Evolutionary conservation across 1,140 invertebrate genomes (phyloP).

Genomic region (Ganaspis sp.): DNA sequence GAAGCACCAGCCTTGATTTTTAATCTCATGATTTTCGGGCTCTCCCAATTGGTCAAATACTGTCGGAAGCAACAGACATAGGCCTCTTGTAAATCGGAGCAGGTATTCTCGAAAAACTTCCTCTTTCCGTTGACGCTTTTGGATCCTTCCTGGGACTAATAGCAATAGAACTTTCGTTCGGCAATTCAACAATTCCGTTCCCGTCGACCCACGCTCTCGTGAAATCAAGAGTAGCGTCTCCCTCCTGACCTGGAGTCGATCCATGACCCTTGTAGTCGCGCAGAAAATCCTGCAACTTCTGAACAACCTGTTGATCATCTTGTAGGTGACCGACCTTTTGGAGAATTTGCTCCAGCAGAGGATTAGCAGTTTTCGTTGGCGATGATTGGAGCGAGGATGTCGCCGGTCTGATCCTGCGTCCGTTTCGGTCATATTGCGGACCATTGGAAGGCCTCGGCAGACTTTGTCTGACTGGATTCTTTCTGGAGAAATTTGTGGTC

Average conservation of each 20-base stretch:
- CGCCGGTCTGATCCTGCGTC: slow-evolving; percentile 72
- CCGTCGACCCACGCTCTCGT: slow-evolving; percentile 85
- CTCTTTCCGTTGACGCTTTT: slow-evolving; percentile 65
- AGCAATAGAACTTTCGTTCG: slow-evolving; percentile 64
- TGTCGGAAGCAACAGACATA: slow-evolving; percentile 70
- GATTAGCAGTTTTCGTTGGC: slow-evolving; percentile 80
- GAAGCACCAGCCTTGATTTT: slow-evolving; percentile 59
- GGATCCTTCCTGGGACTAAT: slow-evolving; percentile 74
- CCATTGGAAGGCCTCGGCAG: slow-evolving; percentile 74
- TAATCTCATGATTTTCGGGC: slow-evolving; percentile 22
- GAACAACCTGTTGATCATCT: slow-evolving; percentile 82
- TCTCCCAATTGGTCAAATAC: slow-evolving; percentile 56
- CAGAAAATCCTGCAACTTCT: slow-evolving; percentile 84
- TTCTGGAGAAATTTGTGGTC: slow-evolving; percentile 79
- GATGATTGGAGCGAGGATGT: slow-evolving; percentile 78
- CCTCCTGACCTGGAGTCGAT: slow-evolving; percentile 70
- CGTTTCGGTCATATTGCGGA: slow-evolving; percentile 77
- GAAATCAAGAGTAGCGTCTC: slow-evolving; percentile 81
- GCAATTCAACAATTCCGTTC: slow-evolving; percentile 79
- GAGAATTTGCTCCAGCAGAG: slow-evolving; percentile 83
- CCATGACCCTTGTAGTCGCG: slow-evolving; percentile 77
- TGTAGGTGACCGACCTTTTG: slow-evolving; percentile 82
- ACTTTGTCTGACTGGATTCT: slow-evolving; percentile 80
- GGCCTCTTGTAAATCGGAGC: slow-evolving; percentile 74
- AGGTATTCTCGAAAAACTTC: slow-evolving; percentile 72